A percentile compares a stretch with the other conserved stretches of the same genome.
phyloP scores from a whole-genome alignment of 92 coral and sea anemone genomes.

The Porites evermanni region DNA sequence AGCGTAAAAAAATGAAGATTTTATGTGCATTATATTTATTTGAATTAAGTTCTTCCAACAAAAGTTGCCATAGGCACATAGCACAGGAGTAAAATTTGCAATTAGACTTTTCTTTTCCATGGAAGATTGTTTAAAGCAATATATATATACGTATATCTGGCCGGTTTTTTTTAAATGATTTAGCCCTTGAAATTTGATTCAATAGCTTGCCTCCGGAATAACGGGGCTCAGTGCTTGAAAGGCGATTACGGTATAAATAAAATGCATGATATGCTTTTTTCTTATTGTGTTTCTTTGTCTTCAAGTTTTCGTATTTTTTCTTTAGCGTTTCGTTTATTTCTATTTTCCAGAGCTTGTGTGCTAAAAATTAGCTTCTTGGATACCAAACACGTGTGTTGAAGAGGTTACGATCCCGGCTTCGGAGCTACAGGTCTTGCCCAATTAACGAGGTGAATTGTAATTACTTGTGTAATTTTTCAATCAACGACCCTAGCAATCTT shows the following conservation, averaged over 20 bases:
- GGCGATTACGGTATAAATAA: not conserved
- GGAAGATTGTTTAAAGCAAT: not conserved
- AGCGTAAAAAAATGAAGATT: not conserved
- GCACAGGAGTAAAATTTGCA: not conserved
- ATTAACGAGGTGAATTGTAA: not conserved
- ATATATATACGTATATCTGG: too few relatives aligned
- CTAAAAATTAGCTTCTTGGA: not conserved
- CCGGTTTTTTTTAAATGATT: too few relatives aligned
- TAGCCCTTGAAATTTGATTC: not conserved
- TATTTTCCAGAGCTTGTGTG: not conserved
- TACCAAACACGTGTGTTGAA: not conserved
- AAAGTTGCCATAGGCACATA: not conserved
- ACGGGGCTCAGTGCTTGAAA: not conserved
- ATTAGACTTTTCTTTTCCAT: not conserved
- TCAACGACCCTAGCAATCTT: not conserved
- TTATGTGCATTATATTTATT: not conserved
- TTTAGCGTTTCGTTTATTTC: not conserved
- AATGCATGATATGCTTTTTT: too few relatives aligned
- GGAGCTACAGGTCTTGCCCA: too few relatives aligned
- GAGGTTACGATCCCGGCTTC: not conserved
- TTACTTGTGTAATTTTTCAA: conserved; percentile 8
- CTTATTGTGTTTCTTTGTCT: not conserved
- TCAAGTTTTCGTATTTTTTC: not conserved
- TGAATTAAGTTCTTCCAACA: not conserved
- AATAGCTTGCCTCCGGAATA: not conserved